Conservation (phyloP, 1,140 invertebrate genomes). For the Cecropterus lyciades region DNA sequence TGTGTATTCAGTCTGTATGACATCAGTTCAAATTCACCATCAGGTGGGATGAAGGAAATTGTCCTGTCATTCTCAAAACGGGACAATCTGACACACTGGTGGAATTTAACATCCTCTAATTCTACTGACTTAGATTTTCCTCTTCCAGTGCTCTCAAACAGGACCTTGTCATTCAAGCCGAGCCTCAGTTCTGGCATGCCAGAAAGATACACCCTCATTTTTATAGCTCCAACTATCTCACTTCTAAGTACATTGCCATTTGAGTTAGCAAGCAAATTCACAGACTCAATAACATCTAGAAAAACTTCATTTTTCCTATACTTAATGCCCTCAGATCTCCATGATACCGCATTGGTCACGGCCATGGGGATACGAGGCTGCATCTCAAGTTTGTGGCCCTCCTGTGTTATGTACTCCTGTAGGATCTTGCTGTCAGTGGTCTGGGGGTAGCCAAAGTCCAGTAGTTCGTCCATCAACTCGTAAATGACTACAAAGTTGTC, state of each 20-base stretch:
- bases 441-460: slow-evolving; percentile 99
- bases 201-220: slow-evolving; percentile 99
- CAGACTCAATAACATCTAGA: slow-evolving; percentile 99
- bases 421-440: slow-evolving; percentile 99
- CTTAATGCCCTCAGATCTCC: slow-evolving; percentile 99
- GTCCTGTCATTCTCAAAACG: slow-evolving; percentile 99
- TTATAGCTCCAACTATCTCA: slow-evolving; percentile 99
- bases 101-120: slow-evolving; percentile 99
- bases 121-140: slow-evolving; percentile 99
- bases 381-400: slow-evolving; percentile 98
- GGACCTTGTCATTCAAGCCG: slow-evolving; percentile 99
- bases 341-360: slow-evolving; percentile 99
- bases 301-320: slow-evolving; percentile 99
- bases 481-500: slow-evolving; percentile 99
- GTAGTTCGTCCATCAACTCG: slow-evolving; percentile 98
- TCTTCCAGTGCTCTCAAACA: slow-evolving; percentile 98
- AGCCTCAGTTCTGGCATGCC: slow-evolving; percentile 99
- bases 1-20: slow-evolving; percentile 99
- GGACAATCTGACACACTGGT: slow-evolving; percentile 99
- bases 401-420: slow-evolving; percentile 99
- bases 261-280: slow-evolving; percentile 98
- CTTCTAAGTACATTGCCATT: slow-evolving; percentile 99
- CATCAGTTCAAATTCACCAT: slow-evolving; percentile 99
- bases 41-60: slow-evolving; percentile 99
- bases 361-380: slow-evolving; percentile 98